Evolutionary conservation across 2,888 invertebrate species (phyloP).

Genomic region (Folsomia candida): DNA sequence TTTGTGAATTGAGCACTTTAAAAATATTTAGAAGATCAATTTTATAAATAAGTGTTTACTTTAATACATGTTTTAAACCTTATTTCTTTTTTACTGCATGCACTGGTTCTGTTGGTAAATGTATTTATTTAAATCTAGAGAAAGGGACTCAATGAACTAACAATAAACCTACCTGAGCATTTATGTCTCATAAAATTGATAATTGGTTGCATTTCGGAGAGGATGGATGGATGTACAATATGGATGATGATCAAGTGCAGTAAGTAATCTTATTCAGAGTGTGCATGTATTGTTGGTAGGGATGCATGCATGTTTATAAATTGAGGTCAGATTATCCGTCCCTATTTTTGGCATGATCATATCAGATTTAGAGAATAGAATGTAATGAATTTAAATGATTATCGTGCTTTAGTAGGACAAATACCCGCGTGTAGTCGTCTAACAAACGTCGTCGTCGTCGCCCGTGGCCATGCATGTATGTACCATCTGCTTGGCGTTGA

Average conservation of each 20-base stretch:
- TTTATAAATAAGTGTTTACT: too few species aligned
- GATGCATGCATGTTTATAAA: background rate
- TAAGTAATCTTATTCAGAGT: too few species aligned
- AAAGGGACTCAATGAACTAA: background rate
- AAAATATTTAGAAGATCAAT: too few species aligned
- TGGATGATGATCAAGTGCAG: too few species aligned
- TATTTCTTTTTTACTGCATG: too few species aligned
- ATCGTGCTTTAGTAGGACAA: background rate
- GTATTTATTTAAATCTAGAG: too few species aligned
- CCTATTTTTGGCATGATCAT: background rate
- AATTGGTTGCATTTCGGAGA: background rate
- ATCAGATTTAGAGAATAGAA: background rate
- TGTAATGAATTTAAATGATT: background rate
- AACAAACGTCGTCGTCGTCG: background rate
- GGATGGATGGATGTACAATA: too few species aligned
- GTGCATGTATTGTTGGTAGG: background rate
- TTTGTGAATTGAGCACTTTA: too few species aligned
- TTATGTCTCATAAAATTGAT: background rate
- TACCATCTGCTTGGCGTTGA: background rate
- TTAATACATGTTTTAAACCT: too few species aligned
- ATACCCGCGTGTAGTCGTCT: background rate
- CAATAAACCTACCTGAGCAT: background rate
- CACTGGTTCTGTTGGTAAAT: too few species aligned
- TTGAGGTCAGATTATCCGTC: background rate
- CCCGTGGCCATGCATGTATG: background rate